Evolutionary conservation across 1,140 invertebrate genomes (phyloP).

Genomic region (Trichoplusia ni): DNA sequence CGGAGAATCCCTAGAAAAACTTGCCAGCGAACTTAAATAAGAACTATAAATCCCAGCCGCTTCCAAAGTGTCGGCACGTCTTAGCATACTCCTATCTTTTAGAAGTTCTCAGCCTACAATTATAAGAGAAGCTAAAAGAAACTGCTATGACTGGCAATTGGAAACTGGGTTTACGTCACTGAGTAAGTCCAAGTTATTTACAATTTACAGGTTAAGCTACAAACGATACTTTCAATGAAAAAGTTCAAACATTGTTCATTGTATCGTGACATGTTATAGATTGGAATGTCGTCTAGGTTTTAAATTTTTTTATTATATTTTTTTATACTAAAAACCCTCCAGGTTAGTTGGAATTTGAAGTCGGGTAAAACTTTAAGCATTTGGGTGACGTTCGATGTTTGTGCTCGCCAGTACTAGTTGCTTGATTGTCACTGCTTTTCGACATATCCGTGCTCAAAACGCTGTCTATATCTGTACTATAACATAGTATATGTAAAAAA

Average conservation of each 20-base stretch:
- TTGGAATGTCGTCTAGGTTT: neutral
- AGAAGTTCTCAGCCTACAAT: neutral
- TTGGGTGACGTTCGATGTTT: conserved; percentile 8
- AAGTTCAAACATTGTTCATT: too few relatives aligned
- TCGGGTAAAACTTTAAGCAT: neutral
- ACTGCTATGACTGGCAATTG: neutral
- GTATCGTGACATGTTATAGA: too few relatives aligned
- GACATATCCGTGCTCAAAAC: conserved; percentile 28
- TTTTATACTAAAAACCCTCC: too few relatives aligned
- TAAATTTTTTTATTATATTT: neutral
- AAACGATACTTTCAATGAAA: too few relatives aligned
- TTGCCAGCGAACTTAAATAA: neutral
- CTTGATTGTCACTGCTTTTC: conserved; percentile 39
- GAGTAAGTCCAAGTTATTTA: too few relatives aligned
- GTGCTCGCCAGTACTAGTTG: conserved; percentile 29
- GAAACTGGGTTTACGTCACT: neutral
- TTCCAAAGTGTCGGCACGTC: neutral
- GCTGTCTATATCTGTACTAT: conserved; percentile 1
- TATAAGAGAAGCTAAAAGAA: neutral
- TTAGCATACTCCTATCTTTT: neutral
- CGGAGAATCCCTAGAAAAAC: neutral
- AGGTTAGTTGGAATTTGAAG: neutral
- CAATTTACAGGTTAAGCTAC: too few relatives aligned
- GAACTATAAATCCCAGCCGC: neutral
- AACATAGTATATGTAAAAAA: neutral